Evolutionary conservation across 1,140 invertebrate species (phyloP).

Genomic region (Panagrolaimus sp.): DNA sequence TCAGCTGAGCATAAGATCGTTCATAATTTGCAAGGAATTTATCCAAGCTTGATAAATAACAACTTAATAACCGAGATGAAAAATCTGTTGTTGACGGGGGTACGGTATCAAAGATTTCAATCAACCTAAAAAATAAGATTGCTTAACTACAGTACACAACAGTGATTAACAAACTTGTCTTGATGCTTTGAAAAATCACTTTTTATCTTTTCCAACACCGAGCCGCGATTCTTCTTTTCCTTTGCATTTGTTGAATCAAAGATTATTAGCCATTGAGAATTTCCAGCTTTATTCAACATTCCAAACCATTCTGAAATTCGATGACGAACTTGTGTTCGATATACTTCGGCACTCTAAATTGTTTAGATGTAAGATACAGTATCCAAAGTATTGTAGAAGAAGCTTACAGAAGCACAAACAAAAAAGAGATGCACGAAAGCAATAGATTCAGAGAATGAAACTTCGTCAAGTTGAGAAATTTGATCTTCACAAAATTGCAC

Average conservation of each 20-base stretch:
- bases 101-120: slow-evolving; percentile 28
- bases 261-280: slow-evolving; percentile 51
- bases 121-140: slow-evolving; percentile 19
- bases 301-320: slow-evolving; percentile 53
- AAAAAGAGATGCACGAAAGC: slow-evolving; percentile 56
- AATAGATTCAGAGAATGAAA: slow-evolving; percentile 25
- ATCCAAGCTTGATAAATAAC: slow-evolving; percentile 35
- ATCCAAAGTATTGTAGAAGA: background rate
- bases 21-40: slow-evolving; percentile 20
- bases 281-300: slow-evolving; percentile 38
- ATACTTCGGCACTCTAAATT: slow-evolving; percentile 50
- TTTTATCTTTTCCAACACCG: slow-evolving; percentile 48
- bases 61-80: background rate
- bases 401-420: slow-evolving; percentile 36
- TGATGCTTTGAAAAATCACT: slow-evolving; percentile 47
- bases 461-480: slow-evolving; percentile 18
- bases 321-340: slow-evolving; percentile 44
- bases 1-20: background rate
- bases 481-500: slow-evolving; percentile 39
- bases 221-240: slow-evolving; percentile 46
- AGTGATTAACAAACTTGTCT: slow-evolving; percentile 29
- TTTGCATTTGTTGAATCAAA: slow-evolving; percentile 49
- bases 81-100: slow-evolving; percentile 17
- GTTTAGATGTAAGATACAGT: background rate
- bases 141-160: background rate